Percentiles rank a stretch among this genome's conserved stretches.
Evolutionary conservation across 2,888 invertebrate genomes (phyloP).

Genomic region (Ligdia adustata): DNA sequence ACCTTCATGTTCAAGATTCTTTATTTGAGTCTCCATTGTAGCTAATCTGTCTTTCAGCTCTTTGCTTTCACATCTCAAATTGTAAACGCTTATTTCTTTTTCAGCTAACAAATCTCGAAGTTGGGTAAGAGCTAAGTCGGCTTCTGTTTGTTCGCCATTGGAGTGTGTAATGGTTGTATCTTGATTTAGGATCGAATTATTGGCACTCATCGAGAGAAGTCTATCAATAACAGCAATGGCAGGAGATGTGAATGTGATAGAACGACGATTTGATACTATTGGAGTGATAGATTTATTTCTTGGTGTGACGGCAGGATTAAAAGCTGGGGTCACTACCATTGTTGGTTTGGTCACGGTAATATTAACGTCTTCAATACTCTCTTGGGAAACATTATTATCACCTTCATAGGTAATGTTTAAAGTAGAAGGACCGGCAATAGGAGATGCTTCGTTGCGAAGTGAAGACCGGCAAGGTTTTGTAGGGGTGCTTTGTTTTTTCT

Average conservation of each 20-base stretch:
- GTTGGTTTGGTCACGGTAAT: slow-evolving; percentile 67
- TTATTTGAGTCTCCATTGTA: slow-evolving; percentile 66
- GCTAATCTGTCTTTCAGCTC: slow-evolving; percentile 75
- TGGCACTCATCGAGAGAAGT: slow-evolving; percentile 72
- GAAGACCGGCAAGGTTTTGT: slow-evolving; percentile 46
- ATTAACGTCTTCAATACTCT: slow-evolving; percentile 57
- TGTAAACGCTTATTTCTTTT: slow-evolving; percentile 80
- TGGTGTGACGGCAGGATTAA: slow-evolving; percentile 61
- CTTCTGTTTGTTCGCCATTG: slow-evolving; percentile 60
- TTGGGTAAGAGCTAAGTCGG: slow-evolving; percentile 65
- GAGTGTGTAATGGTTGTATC: slow-evolving; percentile 51
- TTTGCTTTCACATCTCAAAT: slow-evolving; percentile 75
- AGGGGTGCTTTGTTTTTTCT: slow-evolving; percentile 65
- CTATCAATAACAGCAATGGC: slow-evolving; percentile 81
- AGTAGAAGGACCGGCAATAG: slow-evolving; percentile 53
- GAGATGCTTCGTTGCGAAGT: slow-evolving; percentile 37
- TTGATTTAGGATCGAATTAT: slow-evolving; percentile 55
- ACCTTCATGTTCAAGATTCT: slow-evolving; percentile 60
- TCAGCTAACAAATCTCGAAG: slow-evolving; percentile 81
- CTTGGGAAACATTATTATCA: slow-evolving; percentile 45
- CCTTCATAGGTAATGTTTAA: slow-evolving; percentile 44
- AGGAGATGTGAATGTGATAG: slow-evolving; percentile 74
- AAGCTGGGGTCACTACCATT: slow-evolving; percentile 76
- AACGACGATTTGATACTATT: slow-evolving; percentile 65
- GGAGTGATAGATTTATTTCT: slow-evolving; percentile 63